A percentile compares a stretch with the other conserved stretches of the same genome.
These are phyloP conservation scores for Littorina saxatilis DNA, from an alignment of 1,140 invertebrate species.

Conservation along the genomic window DNA sequence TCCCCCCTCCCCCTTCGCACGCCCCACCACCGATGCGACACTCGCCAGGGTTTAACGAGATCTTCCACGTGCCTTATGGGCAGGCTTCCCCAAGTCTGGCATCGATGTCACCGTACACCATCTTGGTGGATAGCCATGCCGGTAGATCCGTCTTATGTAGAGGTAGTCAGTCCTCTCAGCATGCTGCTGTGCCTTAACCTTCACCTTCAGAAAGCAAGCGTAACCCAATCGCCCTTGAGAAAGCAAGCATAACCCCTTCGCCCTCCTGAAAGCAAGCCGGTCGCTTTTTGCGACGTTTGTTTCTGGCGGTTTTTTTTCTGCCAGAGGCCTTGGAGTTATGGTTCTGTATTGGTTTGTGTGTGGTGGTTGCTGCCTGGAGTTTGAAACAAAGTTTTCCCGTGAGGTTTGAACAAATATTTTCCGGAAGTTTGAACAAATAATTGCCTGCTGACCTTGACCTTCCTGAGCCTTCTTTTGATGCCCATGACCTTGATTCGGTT, in stretches of 20 bases:
- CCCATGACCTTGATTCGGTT: background rate
- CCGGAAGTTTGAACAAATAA: no score
- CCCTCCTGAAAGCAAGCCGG: background rate
- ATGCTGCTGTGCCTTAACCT: background rate
- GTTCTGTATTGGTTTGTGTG: background rate
- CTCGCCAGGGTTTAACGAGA: constrained; percentile 52
- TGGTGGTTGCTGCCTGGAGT: no score
- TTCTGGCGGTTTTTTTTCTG: no score
- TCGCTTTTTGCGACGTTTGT: background rate
- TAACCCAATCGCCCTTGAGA: no score
- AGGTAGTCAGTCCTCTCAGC: constrained; percentile 48
- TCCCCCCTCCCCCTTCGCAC: constrained; percentile 47
- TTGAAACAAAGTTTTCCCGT: no score
- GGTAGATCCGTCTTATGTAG: constrained; percentile 53
- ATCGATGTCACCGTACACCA: constrained; percentile 40
- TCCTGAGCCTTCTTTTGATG: background rate
- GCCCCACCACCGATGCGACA: constrained; percentile 31
- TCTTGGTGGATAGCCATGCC: constrained; percentile 49
- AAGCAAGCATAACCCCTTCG: background rate
- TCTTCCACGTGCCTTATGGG: constrained; percentile 45
- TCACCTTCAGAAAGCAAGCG: background rate
- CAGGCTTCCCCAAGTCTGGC: constrained; percentile 26
- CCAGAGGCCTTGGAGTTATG: background rate
- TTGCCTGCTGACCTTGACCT: background rate
- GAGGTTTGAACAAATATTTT: no score